Evolutionary conservation across 2,797 vertebrate species (phyloP), one percentile per base, ranked within the genome.

Genomic region (Anas bernieri): DNA sequence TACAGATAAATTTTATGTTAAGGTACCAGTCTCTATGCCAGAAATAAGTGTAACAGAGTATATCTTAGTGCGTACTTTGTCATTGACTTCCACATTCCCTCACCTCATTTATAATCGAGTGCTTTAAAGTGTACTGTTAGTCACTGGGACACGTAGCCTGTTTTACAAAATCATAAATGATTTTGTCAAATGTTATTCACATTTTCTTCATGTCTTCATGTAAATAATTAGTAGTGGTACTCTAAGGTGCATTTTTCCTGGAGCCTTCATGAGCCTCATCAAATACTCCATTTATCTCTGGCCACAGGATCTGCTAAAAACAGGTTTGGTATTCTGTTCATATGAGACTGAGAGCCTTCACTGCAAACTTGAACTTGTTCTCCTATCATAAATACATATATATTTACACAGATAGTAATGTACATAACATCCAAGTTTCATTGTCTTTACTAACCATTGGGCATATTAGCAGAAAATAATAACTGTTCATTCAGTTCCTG

Each of bases 381-480:
- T 86, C 23, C 12, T 25, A 31, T 43, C 1, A 0, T 59, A 11
- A 79, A 63, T 74, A 35, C 11, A 31, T 16, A 52, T 28, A 22
- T 10, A 11, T 20, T 52, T 25, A 31, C 12, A 31, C 45, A 52
- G 58, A 5, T 6, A 8, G 41, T 20, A 70, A 74, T 1, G 0
- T 3, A 31, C 18, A 7, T 22, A 15, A 11, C 15, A 30, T 0
- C 39, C 46, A 33, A n/a, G 22, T 8, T 62, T 35, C 9, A 1
- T 41, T 67, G 48, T 21, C 63, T 28, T 80, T 37, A 33, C n/a
- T 54, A 26, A 48, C 30, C 31, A 2, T 23, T 4, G 6, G 56
- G 41, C 2, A 2, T 7, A 13, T 14, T 31, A 37, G 31, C 35
- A 61, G 56, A 55, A 54, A 54, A 61, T 5, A 56, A 56, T n/a